Conservation (phyloP, 2,797 vertebrate species). For the Hippopotamyrus pictus region DNA sequence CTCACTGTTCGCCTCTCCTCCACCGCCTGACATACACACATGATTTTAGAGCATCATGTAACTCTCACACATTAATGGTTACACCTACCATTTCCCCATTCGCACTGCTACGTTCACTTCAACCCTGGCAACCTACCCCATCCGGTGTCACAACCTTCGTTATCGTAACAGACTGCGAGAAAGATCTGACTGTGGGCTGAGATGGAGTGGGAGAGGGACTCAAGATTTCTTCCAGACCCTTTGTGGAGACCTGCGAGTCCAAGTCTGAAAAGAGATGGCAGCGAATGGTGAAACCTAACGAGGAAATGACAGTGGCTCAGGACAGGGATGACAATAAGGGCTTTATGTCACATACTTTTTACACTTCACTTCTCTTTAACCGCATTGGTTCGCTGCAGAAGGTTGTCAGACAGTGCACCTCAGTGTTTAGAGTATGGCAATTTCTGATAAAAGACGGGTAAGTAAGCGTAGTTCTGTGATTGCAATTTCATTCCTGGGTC, state of each 20-base stretch:
- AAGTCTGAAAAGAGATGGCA: constrained; percentile 59
- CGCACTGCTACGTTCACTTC: not conserved
- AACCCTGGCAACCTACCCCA: constrained; percentile 57
- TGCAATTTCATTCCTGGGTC: not conserved
- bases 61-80: not conserved
- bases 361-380: not conserved
- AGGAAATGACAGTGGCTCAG: not conserved
- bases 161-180: constrained; percentile 71
- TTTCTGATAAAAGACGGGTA: not conserved
- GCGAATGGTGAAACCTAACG: not conserved
- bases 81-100: not conserved
- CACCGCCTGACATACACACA: constrained; percentile 54
- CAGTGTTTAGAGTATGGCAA: not conserved
- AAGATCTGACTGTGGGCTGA: constrained; percentile 62
- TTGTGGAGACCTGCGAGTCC: constrained; percentile 76
- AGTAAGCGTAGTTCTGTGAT: not conserved
- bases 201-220: constrained; percentile 50
- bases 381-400: not conserved
- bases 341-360: not conserved
- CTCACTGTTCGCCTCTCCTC: constrained; percentile 77
- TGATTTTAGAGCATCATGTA: not conserved
- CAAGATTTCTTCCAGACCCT: constrained; percentile 75
- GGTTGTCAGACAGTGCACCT: not conserved
- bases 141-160: constrained; percentile 80
- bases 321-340: not conserved